Conservation (phyloP, 2,888 invertebrate species). For the Dromius quadrimaculatus region DNA sequence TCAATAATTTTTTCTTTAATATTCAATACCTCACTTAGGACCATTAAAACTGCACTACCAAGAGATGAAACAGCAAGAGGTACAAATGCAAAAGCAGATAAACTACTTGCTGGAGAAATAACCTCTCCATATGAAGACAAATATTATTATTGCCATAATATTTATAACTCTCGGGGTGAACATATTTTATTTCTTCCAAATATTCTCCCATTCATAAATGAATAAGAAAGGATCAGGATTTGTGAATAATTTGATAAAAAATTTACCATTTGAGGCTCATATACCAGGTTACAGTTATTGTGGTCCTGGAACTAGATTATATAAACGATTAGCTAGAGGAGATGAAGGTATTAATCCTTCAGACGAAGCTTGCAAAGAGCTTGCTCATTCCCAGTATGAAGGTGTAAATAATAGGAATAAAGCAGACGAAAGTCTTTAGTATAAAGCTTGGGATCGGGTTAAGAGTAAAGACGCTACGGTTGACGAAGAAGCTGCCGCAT, state of each 20-base stretch:
- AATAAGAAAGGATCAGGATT: slow-evolving; percentile 22
- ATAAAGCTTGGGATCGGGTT: slow-evolving; percentile 50
- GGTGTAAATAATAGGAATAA: too few relatives aligned
- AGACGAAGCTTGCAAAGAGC: too few relatives aligned
- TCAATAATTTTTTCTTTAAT: slow-evolving; percentile 1
- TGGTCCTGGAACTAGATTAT: slow-evolving; percentile 50
- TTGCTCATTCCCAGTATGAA: slow-evolving; percentile 53
- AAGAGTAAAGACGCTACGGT: slow-evolving; percentile 41
- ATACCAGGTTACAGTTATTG: slow-evolving; percentile 53
- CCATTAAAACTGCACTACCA: neutral
- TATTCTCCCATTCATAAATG: slow-evolving; percentile 13
- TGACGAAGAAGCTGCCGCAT: slow-evolving; percentile 50
- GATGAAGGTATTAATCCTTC: too few relatives aligned
- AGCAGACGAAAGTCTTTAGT: slow-evolving; percentile 39
- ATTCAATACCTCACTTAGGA: neutral
- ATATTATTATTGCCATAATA: too few relatives aligned
- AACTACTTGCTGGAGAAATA: too few relatives aligned
- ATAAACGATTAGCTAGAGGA: too few relatives aligned
- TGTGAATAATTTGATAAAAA: slow-evolving; percentile 30
- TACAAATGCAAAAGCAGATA: too few relatives aligned
- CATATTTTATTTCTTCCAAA: neutral
- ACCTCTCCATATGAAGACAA: too few relatives aligned
- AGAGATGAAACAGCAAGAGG: neutral
- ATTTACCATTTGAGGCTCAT: slow-evolving; percentile 51
- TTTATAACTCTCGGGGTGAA: slow-evolving; percentile 1